Conservation (phyloP, 2,888 invertebrate genomes). For the Creontiades dilutus region DNA sequence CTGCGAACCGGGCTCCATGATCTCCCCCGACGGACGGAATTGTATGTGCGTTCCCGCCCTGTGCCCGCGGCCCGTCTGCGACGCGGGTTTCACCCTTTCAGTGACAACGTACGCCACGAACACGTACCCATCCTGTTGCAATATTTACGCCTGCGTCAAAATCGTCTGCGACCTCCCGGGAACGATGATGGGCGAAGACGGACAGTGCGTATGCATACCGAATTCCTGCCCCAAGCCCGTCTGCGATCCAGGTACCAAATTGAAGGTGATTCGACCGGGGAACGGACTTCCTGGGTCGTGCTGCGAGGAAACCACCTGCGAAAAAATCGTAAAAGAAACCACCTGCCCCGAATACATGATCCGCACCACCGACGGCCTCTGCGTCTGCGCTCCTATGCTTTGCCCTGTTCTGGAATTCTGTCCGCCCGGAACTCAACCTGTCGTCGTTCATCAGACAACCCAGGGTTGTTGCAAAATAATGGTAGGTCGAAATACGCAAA, state of each 20-base stretch:
- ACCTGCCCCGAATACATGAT: not conserved
- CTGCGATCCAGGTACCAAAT: not conserved
- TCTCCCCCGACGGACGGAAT: not conserved
- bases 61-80: not conserved
- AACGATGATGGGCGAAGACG: not conserved
- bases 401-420: not conserved
- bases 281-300: not conserved
- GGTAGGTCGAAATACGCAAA: too few species aligned
- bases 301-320: not conserved
- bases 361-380: not conserved
- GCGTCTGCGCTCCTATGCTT: not conserved
- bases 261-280: not conserved
- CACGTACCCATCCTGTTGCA: not conserved
- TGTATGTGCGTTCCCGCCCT: not conserved
- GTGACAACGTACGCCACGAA: not conserved
- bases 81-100: not conserved
- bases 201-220: not conserved
- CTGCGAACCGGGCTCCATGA: not conserved
- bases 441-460: not conserved
- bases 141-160: not conserved
- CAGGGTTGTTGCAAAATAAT: not conserved
- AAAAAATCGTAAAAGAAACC: not conserved
- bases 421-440: not conserved
- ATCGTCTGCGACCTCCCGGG: not conserved
- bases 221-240: not conserved